Conservation (phyloP, 1,140 invertebrate genomes). For the Diorhabda elongata region DNA sequence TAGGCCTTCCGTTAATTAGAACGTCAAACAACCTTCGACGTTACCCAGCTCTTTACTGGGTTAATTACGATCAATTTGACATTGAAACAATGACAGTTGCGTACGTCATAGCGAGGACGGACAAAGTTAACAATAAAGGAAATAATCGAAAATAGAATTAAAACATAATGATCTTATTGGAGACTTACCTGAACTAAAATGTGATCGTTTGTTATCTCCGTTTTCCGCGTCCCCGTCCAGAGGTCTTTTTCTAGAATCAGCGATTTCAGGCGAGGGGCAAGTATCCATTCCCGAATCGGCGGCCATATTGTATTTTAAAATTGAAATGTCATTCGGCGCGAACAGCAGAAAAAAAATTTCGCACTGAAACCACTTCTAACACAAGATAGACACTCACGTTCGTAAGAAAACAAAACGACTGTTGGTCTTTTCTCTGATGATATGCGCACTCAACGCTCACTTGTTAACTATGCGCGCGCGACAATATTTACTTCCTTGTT, state of each 20-base stretch:
- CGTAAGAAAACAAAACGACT: neutral
- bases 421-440: neutral
- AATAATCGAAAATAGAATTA: neutral
- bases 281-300: conserved; percentile 78
- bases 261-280: conserved; percentile 75
- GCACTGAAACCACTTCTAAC: neutral
- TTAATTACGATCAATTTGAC: conserved; percentile 15
- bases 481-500: neutral
- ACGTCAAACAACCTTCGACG: neutral
- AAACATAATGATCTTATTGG: conserved; percentile 5
- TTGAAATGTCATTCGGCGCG: conserved; percentile 1
- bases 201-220: conserved; percentile 81
- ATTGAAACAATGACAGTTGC: conserved; percentile 14
- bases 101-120: conserved; percentile 12
- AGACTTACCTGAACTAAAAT: conserved; percentile 76
- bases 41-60: conserved; percentile 11
- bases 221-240: conserved; percentile 81
- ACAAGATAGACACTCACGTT: neutral
- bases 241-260: conserved; percentile 80
- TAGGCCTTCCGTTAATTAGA: neutral
- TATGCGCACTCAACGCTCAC: neutral
- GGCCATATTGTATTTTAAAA: conserved; percentile 55
- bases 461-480: neutral
- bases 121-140: conserved; percentile 1
- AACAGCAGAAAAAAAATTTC: neutral